These are phyloP conservation scores for Picathartes gymnocephalus DNA, from an alignment of 2,113 vertebrate species.

Conservation along the genomic window DNA sequence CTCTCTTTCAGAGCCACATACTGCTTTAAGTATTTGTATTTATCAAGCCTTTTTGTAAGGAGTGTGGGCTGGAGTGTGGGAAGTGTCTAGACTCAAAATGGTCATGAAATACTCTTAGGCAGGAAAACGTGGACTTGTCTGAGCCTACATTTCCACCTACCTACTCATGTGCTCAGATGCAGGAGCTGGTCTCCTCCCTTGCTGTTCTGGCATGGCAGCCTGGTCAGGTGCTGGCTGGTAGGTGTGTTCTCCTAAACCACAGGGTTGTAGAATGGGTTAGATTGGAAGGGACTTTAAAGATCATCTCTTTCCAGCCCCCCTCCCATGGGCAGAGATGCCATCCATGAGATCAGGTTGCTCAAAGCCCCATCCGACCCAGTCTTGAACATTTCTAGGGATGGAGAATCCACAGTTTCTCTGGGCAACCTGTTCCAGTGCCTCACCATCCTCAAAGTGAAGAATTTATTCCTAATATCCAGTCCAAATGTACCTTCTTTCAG, in stretches of 20 bases:
- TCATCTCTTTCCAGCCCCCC: not conserved
- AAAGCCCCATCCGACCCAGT: not conserved
- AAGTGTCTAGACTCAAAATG: constrained; percentile 3
- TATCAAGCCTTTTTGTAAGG: not conserved
- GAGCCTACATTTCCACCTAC: not conserved
- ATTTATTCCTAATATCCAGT: not conserved
- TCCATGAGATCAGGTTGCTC: not conserved
- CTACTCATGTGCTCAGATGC: not conserved
- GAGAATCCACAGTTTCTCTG: not conserved
- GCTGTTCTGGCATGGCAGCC: not conserved
- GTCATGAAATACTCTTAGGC: not conserved
- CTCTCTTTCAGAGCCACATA: not conserved
- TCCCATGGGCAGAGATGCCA: not conserved
- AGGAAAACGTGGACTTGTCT: not conserved
- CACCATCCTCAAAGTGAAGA: not conserved
- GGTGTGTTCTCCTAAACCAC: not conserved
- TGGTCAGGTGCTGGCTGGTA: not conserved
- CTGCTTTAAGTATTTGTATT: not conserved
- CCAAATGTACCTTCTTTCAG: not conserved
- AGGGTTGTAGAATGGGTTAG: not conserved
- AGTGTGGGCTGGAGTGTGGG: not conserved
- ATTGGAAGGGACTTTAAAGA: not conserved
- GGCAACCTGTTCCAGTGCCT: not conserved
- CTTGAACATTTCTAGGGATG: not conserved
- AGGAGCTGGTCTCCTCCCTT: not conserved